Evolutionary conservation across 1,140 invertebrate genomes (phyloP), one percentile per base, ranked within the genome.

Genomic region (Procambarus virginalis): DNA sequence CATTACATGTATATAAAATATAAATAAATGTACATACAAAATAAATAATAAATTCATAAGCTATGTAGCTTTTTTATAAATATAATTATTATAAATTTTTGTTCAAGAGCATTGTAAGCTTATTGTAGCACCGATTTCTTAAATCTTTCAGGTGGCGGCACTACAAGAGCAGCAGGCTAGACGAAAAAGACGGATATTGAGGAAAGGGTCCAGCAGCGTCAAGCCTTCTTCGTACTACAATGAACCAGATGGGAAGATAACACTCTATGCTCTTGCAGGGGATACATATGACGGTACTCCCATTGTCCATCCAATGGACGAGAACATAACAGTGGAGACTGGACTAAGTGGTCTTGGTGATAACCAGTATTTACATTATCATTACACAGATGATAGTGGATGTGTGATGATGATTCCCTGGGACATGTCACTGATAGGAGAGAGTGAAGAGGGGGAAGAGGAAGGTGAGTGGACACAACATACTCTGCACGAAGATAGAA

Each of bases 331-430:
- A 5, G 79, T 89, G 20, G 88, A 89, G n/a, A n/a, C 45, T 14
- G 78, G 58, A 17, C 51, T 83, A 20, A 17, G 34, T 2, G 76
- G 79, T 48, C 76, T 89, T 10, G 70, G 81, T 12, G 88, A 89
- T 34, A 84, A 78, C 60, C 81, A 89, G 81, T 89, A 82, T 73
- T 77, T 82, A 20, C 45, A 84, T 10, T 84, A 81, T n/a, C 88
- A 89, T 14, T 34, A 34, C 34, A 77, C 88, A 10, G 88, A 89
- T 46, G 88, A 89, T 3, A 84, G 55, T 68, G 88, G 88, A 0
- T 89, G 88, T 45, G 88, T 89, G 9, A 89, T 89, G 88, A 78
- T 89, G 1, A 89, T 89, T 12, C 88, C 88, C 20, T 89, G 88
- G 88, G 88, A 84, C 55, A 81, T 84, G 10, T 89, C 88, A 45